phyloP scores from a whole-genome alignment of 2,113 vertebrate genomes.

The Malurus alboscapulatus region DNA sequence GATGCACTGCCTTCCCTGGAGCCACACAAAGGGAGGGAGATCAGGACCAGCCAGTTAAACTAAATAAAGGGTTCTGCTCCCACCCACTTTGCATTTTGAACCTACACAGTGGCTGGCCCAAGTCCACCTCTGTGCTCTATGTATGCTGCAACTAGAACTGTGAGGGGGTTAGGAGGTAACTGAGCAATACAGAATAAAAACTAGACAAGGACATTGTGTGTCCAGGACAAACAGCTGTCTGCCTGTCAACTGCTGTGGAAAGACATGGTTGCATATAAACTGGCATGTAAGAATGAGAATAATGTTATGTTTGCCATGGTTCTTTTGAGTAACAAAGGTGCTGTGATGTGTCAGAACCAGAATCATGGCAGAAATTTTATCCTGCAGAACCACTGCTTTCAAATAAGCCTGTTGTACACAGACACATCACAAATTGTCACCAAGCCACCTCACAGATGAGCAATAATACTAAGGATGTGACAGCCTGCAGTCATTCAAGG shows the following conservation, averaged over 20 bases:
- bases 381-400: not conserved
- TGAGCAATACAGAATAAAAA: not conserved
- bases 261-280: not conserved
- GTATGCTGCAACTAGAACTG: not conserved
- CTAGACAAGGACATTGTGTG: not conserved
- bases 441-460: not conserved
- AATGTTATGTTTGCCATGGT: not conserved
- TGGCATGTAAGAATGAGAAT: not conserved
- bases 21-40: not conserved
- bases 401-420: not conserved
- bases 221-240: not conserved
- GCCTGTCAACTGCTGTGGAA: not conserved
- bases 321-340: not conserved
- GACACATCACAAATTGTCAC: not conserved
- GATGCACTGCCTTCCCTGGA: not conserved
- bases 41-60: not conserved
- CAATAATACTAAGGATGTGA: not conserved
- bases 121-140: not conserved
- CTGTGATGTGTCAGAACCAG: not conserved
- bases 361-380: not conserved
- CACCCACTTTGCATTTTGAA: not conserved
- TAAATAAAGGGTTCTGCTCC: not conserved
- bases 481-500: slow-evolving; percentile 4
- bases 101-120: not conserved
- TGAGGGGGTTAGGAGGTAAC: not conserved